Base-by-base conservation (phyloP, 2,888 invertebrate genomes). In the Agonopterix subpropinquella region DNA sequence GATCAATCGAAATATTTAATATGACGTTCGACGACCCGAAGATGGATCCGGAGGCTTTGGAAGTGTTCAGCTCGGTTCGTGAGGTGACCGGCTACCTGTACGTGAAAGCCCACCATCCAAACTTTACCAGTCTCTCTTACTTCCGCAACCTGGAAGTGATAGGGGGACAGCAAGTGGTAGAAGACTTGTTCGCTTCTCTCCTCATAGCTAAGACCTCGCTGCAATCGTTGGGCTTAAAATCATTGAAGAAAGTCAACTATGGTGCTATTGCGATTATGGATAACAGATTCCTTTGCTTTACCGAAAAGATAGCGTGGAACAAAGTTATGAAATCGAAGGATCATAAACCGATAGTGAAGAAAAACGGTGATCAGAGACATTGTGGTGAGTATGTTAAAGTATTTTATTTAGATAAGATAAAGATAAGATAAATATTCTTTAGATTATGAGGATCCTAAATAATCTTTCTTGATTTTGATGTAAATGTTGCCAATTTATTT, bases 121-220 rank as follows among this genome's bases (percentile, higher is more conserved):
- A 95, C 56, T 97, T 98, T 71, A 95, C 92, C 55, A 96, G 95
- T 72, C 89, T 98, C 10, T 95, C 96, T 1, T 98, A 96, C 79
- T 96, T 98, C 73, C 91, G 96, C 43, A 98, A 98, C 73, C 87
- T 99, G 61, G 96, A 98, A 84, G 91, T 95, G 7, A 98, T 99
- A 59, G 96, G 97, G 50, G 99, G 99, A 2, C 91, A 98, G 35
- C 92, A 93, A 58, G 89, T 96, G 28, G 95, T 95, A 54, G 96
- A 97, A 73, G 91, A 90, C 54, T 94, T 94, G 58, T 96, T 96
- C 64, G 93, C 96, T 0, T 95, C 97, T 0, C 83, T 98, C 36
- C 97, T 96, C 68, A 96, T 98, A 54, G 96, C 97, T 0, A 97
- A 96, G 76, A 96, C 97, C 0, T 95, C 96, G 0, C 81, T 98